phyloP scores from a whole-genome alignment of 2,113 vertebrate species.

The Balaenoptera acutorostrata region DNA sequence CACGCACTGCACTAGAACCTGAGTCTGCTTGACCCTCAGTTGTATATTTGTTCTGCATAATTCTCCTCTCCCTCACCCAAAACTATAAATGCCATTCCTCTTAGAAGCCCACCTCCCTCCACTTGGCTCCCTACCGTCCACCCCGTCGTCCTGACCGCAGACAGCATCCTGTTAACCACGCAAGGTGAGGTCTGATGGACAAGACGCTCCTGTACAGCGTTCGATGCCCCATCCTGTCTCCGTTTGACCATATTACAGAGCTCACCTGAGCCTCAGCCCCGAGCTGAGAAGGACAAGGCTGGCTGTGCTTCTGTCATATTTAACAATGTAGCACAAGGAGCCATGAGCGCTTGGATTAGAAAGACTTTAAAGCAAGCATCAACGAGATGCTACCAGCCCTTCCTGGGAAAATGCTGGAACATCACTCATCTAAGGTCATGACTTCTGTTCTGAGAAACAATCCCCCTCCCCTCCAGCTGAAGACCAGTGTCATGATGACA shows the following conservation, averaged over 20 bases:
- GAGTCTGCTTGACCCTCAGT: background rate
- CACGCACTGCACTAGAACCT: background rate
- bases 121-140: background rate
- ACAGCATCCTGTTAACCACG: background rate
- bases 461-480: background rate
- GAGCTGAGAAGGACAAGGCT: background rate
- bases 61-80: background rate
- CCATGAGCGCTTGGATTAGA: background rate
- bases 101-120: background rate
- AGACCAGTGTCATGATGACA: background rate
- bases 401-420: background rate
- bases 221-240: background rate
- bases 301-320: background rate
- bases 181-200: background rate
- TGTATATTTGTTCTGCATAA: background rate
- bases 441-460: background rate
- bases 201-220: background rate
- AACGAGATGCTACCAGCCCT: background rate
- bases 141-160: background rate
- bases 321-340: background rate
- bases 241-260: background rate
- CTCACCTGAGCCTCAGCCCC: background rate
- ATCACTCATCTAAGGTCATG: background rate
- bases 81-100: background rate
- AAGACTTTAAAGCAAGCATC: background rate